Evolutionary conservation across 2,797 vertebrate genomes (phyloP).

Genomic region (Takifugu ocellatus): DNA sequence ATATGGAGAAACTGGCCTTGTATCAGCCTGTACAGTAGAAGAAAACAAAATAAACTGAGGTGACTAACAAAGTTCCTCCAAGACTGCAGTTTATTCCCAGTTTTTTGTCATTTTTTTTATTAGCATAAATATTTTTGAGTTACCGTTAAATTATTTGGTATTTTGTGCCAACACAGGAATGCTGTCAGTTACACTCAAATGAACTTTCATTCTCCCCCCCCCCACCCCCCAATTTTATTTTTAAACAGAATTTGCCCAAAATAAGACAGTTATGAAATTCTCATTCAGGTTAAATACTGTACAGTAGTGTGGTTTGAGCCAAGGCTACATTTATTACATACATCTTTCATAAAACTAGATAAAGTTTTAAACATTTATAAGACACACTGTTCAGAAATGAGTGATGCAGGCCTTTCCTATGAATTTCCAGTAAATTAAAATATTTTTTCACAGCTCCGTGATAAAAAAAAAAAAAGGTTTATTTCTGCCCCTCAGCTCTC

Average conservation of each 20-base stretch:
- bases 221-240: constrained; percentile 1
- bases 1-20: no score
- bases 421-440: constrained; percentile 22
- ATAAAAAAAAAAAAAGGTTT: constrained; percentile 25
- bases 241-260: constrained; percentile 28
- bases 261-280: constrained; percentile 15
- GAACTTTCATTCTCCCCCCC: constrained; percentile 14
- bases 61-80: no score
- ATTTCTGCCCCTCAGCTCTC: constrained; percentile 73
- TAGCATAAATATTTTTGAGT: no score
- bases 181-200: constrained; percentile 11
- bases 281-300: constrained; percentile 25
- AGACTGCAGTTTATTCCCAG: no score
- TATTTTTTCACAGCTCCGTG: no score
- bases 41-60: no score
- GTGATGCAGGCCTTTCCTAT: constrained; percentile 8
- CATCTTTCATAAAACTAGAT: constrained; percentile 17
- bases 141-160: no score
- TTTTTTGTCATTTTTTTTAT: no score
- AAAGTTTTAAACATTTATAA: background rate
- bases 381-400: constrained; percentile 1
- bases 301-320: constrained; percentile 28
- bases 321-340: background rate
- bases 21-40: no score
- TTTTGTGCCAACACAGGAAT: constrained; percentile 1